Percentiles rank a stretch among this genome's conserved stretches.
These are phyloP conservation scores for Montipora capitata DNA, from an alignment of 92 coral and sea anemone genomes.

Conservation along the genomic window DNA sequence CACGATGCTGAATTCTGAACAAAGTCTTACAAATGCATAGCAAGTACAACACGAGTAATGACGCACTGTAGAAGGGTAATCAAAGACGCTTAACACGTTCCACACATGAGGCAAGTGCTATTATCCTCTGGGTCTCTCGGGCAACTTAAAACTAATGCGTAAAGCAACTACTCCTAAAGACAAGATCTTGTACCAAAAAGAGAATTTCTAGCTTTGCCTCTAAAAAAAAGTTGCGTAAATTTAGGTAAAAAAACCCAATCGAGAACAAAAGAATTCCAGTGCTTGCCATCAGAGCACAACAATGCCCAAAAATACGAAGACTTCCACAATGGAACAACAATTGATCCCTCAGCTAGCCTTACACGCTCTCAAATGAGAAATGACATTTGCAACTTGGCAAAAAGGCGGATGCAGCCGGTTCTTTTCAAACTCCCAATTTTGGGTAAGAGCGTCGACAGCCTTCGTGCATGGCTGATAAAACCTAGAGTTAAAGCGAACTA, in stretches of 20 bases:
- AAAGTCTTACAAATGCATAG: too few species aligned
- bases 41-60: not conserved
- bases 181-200: conserved; percentile 48
- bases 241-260: conserved; percentile 60
- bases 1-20: too few species aligned
- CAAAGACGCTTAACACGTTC: not conserved
- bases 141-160: conserved; percentile 53
- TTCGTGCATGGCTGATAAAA: not conserved
- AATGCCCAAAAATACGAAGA: conserved; percentile 33
- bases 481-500: not conserved
- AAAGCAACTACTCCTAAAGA: conserved; percentile 51
- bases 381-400: conserved; percentile 21
- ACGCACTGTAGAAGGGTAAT: not conserved
- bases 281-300: conserved; percentile 38
- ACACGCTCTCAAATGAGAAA: conserved; percentile 28
- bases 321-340: conserved; percentile 18
- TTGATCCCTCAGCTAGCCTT: conserved; percentile 52
- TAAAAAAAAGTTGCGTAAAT: conserved; percentile 27
- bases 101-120: conserved; percentile 2
- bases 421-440: conserved; percentile 44
- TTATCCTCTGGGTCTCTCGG: conserved; percentile 18
- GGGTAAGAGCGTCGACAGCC: conserved; percentile 59
- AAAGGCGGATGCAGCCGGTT: conserved; percentile 56
- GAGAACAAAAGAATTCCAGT: conserved; percentile 58
- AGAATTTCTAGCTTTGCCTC: conserved; percentile 68